Evolutionary conservation across 2,113 vertebrate genomes (phyloP).

Genomic region (Neoarius graeffei): DNA sequence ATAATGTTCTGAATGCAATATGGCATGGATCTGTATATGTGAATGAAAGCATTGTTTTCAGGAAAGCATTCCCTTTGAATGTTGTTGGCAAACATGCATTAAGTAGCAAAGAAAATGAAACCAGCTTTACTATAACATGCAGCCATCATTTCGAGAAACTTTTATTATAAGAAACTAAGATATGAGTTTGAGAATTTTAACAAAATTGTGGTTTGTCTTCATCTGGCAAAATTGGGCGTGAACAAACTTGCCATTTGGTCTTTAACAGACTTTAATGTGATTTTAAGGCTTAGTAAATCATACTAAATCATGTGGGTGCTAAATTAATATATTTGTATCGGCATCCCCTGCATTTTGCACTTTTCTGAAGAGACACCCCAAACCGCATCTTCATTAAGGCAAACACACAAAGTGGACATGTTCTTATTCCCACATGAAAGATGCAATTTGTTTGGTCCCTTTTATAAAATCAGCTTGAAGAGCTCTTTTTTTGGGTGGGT

Average conservation of each 20-base stretch:
- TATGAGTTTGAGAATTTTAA: neutral
- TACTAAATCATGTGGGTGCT: neutral
- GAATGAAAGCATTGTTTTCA: no score
- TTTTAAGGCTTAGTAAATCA: neutral
- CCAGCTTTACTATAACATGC: neutral
- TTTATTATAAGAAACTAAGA: neutral
- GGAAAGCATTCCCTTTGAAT: no score
- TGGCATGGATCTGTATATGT: no score
- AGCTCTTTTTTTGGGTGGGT: neutral
- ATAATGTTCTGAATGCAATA: neutral
- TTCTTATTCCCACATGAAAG: neutral
- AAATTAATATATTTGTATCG: neutral
- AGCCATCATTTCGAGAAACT: neutral
- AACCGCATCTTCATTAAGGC: neutral
- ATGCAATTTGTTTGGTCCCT: neutral
- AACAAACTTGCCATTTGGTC: neutral
- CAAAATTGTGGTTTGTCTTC: neutral
- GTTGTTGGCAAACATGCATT: no score
- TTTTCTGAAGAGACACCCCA: neutral
- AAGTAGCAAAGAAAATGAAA: neutral
- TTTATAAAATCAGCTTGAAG: neutral
- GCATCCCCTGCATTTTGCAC: neutral
- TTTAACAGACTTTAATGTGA: neutral
- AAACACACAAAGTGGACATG: neutral
- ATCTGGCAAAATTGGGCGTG: neutral